A percentile compares a stretch with the other conserved stretches of the same genome.
Evolutionary conservation across 2,113 vertebrate genomes (phyloP).

Genomic region (Platanista minor): DNA sequence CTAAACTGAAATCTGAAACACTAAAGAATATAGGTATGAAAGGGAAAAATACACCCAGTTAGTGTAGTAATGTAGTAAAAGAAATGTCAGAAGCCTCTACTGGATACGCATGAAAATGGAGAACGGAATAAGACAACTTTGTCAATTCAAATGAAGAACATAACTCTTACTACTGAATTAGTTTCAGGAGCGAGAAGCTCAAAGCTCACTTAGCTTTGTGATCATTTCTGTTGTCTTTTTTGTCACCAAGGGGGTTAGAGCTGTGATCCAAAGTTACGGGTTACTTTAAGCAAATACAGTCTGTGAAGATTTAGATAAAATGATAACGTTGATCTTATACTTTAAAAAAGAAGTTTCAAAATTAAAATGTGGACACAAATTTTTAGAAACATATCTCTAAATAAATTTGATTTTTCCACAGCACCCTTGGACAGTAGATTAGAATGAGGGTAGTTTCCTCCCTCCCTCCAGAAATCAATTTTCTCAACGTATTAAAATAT

Average conservation of each 20-base stretch:
- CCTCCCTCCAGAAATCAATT: background rate
- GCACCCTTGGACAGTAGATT: background rate
- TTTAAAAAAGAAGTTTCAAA: conserved; percentile 2
- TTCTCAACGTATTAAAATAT: background rate
- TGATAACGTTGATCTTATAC: background rate
- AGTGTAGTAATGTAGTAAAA: background rate
- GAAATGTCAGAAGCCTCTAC: background rate
- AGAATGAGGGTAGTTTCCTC: background rate
- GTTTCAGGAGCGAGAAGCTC: background rate
- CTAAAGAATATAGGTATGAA: background rate
- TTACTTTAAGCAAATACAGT: background rate
- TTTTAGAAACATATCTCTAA: conserved; percentile 24
- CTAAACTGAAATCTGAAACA: background rate
- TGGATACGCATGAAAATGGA: background rate
- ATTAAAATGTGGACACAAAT: background rate
- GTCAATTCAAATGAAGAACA: background rate
- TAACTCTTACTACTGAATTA: background rate
- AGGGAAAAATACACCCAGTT: background rate
- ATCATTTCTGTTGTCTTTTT: background rate
- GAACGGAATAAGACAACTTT: background rate
- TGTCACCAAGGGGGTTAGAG: background rate
- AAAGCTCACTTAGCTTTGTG: background rate
- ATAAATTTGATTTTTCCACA: background rate
- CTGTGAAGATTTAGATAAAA: conserved; percentile 3
- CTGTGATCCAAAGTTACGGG: background rate